phyloP scores from a whole-genome alignment of 1,140 invertebrate genomes.

The Camponotus pennsylvanicus region DNA sequence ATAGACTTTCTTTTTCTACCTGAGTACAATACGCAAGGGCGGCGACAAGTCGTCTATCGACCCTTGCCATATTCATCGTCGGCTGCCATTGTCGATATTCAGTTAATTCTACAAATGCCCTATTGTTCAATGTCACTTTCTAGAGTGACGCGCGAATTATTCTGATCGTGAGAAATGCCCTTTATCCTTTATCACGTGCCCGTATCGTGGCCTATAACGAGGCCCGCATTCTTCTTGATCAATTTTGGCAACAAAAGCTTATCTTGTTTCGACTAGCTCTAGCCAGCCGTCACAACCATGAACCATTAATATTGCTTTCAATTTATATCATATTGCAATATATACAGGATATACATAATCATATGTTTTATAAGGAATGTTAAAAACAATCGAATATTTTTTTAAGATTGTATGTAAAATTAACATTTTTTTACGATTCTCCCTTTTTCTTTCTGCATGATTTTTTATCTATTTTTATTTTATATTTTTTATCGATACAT shows the following conservation, averaged over 20 bases:
- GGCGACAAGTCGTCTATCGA: background rate
- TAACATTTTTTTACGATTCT: too few species aligned
- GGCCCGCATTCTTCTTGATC: background rate
- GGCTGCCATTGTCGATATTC: background rate
- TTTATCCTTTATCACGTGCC: background rate
- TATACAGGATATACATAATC: too few species aligned
- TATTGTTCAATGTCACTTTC: background rate
- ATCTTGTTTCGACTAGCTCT: background rate
- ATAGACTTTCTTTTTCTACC: background rate
- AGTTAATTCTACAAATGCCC: background rate
- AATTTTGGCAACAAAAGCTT: constrained; percentile 11
- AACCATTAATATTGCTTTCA: too few species aligned
- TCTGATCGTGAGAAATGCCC: background rate
- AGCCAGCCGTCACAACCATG: too few species aligned
- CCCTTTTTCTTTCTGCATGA: too few species aligned
- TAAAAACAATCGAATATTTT: too few species aligned
- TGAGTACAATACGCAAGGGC: background rate
- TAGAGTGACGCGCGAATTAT: background rate
- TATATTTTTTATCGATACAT: too few species aligned
- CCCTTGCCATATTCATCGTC: background rate
- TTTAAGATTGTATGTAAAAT: too few species aligned
- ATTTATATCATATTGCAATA: too few species aligned
- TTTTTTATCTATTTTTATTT: too few species aligned
- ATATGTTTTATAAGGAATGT: too few species aligned
- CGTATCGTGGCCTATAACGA: background rate